Base-by-base conservation (phyloP, 2,888 invertebrate genomes). In the Drosophila emarginata region DNA sequence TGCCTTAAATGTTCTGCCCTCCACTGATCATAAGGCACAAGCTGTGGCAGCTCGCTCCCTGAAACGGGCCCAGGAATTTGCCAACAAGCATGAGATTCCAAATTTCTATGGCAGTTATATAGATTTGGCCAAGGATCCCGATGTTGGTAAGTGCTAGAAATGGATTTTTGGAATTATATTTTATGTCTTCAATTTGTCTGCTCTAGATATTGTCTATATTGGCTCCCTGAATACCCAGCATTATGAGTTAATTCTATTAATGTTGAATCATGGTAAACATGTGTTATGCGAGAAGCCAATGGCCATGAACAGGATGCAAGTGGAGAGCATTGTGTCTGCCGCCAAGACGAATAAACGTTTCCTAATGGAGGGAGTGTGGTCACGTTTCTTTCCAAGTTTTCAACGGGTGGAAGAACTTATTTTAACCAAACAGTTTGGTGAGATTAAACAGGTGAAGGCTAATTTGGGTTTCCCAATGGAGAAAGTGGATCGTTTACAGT, bases 261-360 rank as follows among this genome's bases (percentile, higher is more conserved):
- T 96, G 94, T 92, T 98, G 23, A 94, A 95, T 71, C 93, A 94
- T 84, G 96, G 96, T 0, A 98, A 98, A 90, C 95, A 97, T 86
- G 95, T 98, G 1, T 92, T 98, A 1, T 97, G 97, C 90, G 98
- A 98, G 91, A 98, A 98, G 91, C 97, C 98, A 0, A 91, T 98
- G 69, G 95, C 96, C 58, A 92, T 98, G 92, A 97, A 97, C 90
- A 92, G 93, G 53, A 95, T 95, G 80, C 95, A 97, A 91, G 93
- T 95, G 0, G 93, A 93, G 72, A 94, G 95, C 76, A 92, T 98
- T 51, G 92, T 97, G 12, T 92, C 93, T 15, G 89, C 94, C 0
- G 97, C 98, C 0, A 94, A 93, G 84, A 90, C 93, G 32, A 95
- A 95, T 83, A 95, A 95, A 4, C 90, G 95, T 0, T 97, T 97